These are phyloP conservation scores for Altica lythri DNA, from an alignment of 2,888 invertebrate genomes.

Conservation along the genomic window DNA sequence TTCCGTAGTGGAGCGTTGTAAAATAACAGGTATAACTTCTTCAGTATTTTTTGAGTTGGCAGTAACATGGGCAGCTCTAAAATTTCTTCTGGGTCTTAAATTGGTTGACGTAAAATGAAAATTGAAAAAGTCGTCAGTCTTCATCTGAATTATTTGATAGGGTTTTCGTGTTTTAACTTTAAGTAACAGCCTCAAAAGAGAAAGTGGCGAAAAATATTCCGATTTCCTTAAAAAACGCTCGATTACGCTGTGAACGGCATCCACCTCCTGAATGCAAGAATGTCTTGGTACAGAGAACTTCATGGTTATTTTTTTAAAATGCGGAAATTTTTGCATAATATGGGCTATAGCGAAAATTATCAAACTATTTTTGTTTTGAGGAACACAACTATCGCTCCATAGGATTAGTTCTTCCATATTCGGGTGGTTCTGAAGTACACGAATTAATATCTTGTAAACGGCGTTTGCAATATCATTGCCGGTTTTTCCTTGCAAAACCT, in stretches of 20 bases:
- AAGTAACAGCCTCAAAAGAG: neutral
- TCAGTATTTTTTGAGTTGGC: neutral
- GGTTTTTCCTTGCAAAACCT: slow-evolving; percentile 8
- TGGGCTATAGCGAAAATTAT: neutral
- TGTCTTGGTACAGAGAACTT: neutral
- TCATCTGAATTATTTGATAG: neutral
- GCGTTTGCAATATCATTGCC: slow-evolving; percentile 13
- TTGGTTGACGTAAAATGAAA: neutral
- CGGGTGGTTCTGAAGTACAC: neutral
- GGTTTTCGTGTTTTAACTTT: neutral
- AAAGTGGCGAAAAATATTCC: slow-evolving; percentile 4
- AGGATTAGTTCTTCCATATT: slow-evolving; percentile 11
- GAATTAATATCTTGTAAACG: slow-evolving; percentile 11
- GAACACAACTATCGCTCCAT: slow-evolving; percentile 10
- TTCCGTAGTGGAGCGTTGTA: neutral
- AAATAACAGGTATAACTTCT: neutral
- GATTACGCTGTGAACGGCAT: neutral
- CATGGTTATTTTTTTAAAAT: slow-evolving; percentile 58
- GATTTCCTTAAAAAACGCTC: neutral
- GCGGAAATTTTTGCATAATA: neutral
- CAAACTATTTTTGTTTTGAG: slow-evolving; percentile 4
- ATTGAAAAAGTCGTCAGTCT: neutral
- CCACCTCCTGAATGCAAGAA: slow-evolving; percentile 7
- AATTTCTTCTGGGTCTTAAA: neutral
- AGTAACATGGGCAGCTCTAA: neutral